Base-by-base conservation (phyloP, 1,140 invertebrate species). In the Protaetia brevitarsis region DNA sequence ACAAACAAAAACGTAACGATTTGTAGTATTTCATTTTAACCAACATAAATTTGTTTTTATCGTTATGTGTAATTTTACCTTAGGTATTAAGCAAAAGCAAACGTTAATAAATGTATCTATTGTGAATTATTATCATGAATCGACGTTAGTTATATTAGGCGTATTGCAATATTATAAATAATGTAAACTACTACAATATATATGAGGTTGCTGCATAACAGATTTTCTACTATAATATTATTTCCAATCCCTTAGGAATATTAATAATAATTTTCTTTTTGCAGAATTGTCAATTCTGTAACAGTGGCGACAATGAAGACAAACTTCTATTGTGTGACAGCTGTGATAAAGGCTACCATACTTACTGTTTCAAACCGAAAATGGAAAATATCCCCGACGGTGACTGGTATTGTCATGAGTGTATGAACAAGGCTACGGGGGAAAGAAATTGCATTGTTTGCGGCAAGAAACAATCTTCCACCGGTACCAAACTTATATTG, bases 271-370 rank as follows among this genome's bases (percentile, higher is more conserved):
- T 8, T 4, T 6, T 21, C 11, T 51, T 13, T 62, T 90, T 88
- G 59, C 86, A 97, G 93, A 94, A 94, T 80, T 98, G 96, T 80
- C 95, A 98, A 81, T 96, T 98, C 78, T 98, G 96, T 81, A 88
- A 93, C 73, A 92, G 89, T 75, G 96, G 96, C 66, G 95, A 98
- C 80, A 95, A 97, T 74, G 96, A 98, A 82, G 96, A 95, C 71
- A 92, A 96, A 78, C 80, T 98, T 45, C 81, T 98, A 65, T 82
- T 98, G 2, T 98, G 96, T 82, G 96, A 98, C 82, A 92, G 94
- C 67, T 98, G 96, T 84, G 96, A 98, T 82, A 94, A 94, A 80
- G 96, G 96, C 57, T 98, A 97, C 79, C 96, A 98, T 83, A 98
- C 94, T 45, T 98, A 98, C 78, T 98, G 96, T 83, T 98, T 98